Percentiles rank a stretch among this genome's conserved stretches.
Evolutionary conservation across 2,888 invertebrate species (phyloP).

Genomic region (Sminthurides aquaticus): DNA sequence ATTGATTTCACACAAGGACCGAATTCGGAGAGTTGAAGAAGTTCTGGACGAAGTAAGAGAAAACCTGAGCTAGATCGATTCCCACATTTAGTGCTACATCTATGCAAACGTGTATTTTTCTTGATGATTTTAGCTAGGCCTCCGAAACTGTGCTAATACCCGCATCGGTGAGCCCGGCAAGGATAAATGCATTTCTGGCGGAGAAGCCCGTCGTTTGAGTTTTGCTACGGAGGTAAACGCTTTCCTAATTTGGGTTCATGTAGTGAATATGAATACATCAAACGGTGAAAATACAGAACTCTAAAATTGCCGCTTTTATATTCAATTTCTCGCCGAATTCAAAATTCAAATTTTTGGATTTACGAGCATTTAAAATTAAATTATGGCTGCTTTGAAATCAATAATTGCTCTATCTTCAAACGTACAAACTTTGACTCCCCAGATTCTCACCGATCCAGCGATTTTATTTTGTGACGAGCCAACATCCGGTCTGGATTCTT

Average conservation of each 20-base stretch:
- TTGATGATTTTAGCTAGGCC: constrained; percentile 57
- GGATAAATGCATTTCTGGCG: constrained; percentile 88
- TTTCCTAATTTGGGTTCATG: too few species aligned
- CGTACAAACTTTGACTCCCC: constrained; percentile 22
- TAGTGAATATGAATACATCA: too few species aligned
- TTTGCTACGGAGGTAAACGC: constrained; percentile 81
- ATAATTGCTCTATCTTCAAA: too few species aligned
- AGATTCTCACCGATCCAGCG: constrained; percentile 87
- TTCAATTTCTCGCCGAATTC: too few species aligned
- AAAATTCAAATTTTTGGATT: too few species aligned
- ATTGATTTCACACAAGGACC: constrained; percentile 61
- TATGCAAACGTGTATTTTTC: too few species aligned
- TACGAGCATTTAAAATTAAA: too few species aligned
- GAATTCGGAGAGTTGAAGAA: constrained; percentile 72
- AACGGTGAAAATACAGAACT: too few species aligned
- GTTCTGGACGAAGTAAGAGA: constrained; percentile 70
- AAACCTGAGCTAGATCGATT: too few species aligned
- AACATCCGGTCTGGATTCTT: constrained; percentile 91
- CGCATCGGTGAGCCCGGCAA: constrained; percentile 81
- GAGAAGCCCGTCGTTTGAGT: constrained; percentile 87
- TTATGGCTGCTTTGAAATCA: too few species aligned
- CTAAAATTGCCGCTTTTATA: too few species aligned
- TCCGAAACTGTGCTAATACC: constrained; percentile 82
- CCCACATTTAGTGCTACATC: too few species aligned
- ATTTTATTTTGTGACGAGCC: constrained; percentile 96